Evolutionary conservation across 2,888 invertebrate species (phyloP).

Genomic region (Agriotes lineatus): DNA sequence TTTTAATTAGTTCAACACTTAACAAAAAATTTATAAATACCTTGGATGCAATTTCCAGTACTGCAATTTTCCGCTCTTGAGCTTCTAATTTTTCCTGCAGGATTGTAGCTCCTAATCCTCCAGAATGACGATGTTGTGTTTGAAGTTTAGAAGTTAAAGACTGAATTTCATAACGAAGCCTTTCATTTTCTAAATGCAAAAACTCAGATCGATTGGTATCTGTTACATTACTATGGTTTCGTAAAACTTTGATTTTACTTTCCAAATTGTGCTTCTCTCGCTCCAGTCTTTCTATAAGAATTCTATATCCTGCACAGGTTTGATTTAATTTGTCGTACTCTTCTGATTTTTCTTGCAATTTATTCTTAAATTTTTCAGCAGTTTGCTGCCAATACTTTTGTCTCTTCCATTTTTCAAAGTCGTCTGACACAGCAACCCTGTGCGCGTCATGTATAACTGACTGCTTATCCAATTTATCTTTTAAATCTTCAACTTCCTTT

Average conservation of each 20-base stretch:
- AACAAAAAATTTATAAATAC: no score
- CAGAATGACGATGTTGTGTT: constrained; percentile 64
- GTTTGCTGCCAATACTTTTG: constrained; percentile 83
- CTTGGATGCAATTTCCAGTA: constrained; percentile 80
- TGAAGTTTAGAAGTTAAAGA: constrained; percentile 62
- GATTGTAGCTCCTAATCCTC: constrained; percentile 67
- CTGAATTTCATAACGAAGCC: constrained; percentile 64
- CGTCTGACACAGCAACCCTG: constrained; percentile 67
- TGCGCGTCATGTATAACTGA: constrained; percentile 63
- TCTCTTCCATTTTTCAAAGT: constrained; percentile 81
- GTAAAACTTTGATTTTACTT: constrained; percentile 65
- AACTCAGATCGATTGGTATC: constrained; percentile 52
- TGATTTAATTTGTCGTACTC: constrained; percentile 79
- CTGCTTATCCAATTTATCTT: constrained; percentile 65
- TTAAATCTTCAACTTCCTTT: constrained; percentile 62
- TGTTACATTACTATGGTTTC: constrained; percentile 49
- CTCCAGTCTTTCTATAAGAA: constrained; percentile 78
- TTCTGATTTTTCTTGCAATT: constrained; percentile 78
- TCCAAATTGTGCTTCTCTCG: constrained; percentile 78
- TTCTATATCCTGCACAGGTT: constrained; percentile 69
- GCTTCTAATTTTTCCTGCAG: constrained; percentile 77
- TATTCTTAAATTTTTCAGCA: constrained; percentile 79
- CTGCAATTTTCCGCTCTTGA: constrained; percentile 80
- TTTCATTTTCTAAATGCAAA: constrained; percentile 63
- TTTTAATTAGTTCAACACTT: no score